A percentile compares a stretch with the other conserved stretches of the same genome.
Conservation (phyloP, 1,140 invertebrate genomes). For the Dendroctonus valens region DNA sequence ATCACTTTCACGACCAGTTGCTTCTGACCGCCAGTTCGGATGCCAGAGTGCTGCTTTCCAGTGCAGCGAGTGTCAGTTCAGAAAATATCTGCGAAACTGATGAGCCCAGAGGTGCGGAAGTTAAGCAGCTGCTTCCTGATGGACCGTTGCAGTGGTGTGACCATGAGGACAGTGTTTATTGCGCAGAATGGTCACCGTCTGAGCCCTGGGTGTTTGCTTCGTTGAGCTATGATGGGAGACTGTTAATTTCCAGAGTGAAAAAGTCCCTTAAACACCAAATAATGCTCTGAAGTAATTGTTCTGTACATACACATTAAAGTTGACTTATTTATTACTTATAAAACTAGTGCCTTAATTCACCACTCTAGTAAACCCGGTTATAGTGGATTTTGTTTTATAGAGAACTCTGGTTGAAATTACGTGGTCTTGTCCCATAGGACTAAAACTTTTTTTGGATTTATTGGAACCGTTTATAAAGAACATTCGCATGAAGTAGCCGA, state of each 20-base stretch:
- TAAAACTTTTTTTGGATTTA: too few relatives aligned
- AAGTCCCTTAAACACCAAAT: constrained; percentile 90
- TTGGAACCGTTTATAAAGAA: too few relatives aligned
- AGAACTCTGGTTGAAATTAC: too few relatives aligned
- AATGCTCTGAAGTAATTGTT: constrained; percentile 47
- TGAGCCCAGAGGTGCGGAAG: constrained; percentile 39
- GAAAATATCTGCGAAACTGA: constrained; percentile 43
- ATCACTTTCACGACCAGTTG: constrained; percentile 95
- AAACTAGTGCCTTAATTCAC: too few relatives aligned
- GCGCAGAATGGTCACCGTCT: constrained; percentile 92
- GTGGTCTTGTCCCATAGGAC: too few relatives aligned
- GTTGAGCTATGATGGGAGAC: constrained; percentile 91
- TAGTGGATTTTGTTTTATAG: too few relatives aligned
- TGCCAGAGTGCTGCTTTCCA: constrained; percentile 83
- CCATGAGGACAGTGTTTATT: constrained; percentile 98
- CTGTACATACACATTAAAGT: too few relatives aligned
- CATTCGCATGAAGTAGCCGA: too few relatives aligned
- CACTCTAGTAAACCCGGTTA: too few relatives aligned
- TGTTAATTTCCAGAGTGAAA: constrained; percentile 91
- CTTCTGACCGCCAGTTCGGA: constrained; percentile 94
- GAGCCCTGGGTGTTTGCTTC: constrained; percentile 99
- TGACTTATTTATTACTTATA: too few relatives aligned
- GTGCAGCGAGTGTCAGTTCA: constrained; percentile 83
- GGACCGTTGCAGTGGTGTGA: constrained; percentile 87
- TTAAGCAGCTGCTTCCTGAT: constrained; percentile 62